These are phyloP conservation scores for Aurelia sp. DNA, from an alignment of 30 jellyfish, hydroid and myxozoan species.

Conservation along the genomic window DNA sequence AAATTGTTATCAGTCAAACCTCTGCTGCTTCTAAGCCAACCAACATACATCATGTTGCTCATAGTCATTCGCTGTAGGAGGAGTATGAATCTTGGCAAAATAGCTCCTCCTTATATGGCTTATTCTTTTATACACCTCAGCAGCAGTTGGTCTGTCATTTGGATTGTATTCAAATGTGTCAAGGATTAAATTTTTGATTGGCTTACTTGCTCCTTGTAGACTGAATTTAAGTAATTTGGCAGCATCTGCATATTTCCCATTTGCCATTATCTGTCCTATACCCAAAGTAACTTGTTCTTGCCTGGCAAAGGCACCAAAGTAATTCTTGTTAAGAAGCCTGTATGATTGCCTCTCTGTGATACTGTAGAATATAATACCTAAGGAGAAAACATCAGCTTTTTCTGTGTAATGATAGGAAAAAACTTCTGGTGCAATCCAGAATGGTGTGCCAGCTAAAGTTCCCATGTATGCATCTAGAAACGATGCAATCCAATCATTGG, in stretches of 20 bases:
- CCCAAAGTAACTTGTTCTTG: not conserved
- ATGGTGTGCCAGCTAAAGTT: conserved; percentile 78
- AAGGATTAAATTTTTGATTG: conserved; percentile 12
- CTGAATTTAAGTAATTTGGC: conserved; percentile 4
- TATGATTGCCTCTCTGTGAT: conserved; percentile 44
- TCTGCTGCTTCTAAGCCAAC: not conserved
- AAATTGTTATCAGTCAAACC: not conserved
- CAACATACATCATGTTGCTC: not conserved
- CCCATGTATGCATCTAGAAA: conserved; percentile 49
- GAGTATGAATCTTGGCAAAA: not conserved
- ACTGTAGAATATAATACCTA: conserved; percentile 58
- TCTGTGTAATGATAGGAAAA: conserved; percentile 49
- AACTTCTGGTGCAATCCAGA: conserved; percentile 86
- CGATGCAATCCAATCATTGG: not conserved
- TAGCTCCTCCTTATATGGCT: not conserved
- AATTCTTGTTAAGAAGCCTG: not conserved
- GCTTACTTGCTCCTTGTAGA: conserved; percentile 7
- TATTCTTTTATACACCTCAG: conserved; percentile 11
- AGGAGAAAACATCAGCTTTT: conserved; percentile 74
- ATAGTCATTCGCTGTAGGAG: no score
- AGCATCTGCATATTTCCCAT: conserved; percentile 2
- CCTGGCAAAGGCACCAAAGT: conserved; percentile 66
- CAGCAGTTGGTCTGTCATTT: conserved; percentile 29
- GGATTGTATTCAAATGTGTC: conserved; percentile 49
- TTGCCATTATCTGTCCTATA: conserved; percentile 27